Base-by-base conservation (phyloP, 2,888 invertebrate genomes). In the Exephanes ischioxanthus region DNA sequence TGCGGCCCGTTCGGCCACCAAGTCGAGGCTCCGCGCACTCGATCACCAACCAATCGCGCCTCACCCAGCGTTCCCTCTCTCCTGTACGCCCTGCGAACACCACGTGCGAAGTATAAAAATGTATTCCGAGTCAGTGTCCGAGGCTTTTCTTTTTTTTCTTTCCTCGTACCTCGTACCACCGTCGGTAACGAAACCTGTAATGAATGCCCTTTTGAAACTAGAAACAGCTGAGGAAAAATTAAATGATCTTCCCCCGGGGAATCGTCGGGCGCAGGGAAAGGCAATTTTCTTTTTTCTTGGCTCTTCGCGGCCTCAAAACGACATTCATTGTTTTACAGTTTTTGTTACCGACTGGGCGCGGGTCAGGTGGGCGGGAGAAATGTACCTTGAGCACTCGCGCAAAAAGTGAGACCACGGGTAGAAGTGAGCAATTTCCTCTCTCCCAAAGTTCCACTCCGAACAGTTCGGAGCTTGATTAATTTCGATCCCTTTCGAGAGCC, bases 1-100 rank as follows among this genome's bases (percentile, higher is more conserved):
- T 90, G 90, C 85, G 88, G 87, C 73, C 71, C 45, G 70, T 66
- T 14, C 72, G 80, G 81, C 80, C 73, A 81, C 73, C 81, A 72
- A 51, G 61, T 63, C n/a, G 26, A 30, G n/a, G 11, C 41, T 11
- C 30, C 66, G 45, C 33, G 53, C 82, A n/a, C 30, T 16, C 68
- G 61, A 61, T 68, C 80, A 14, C n/a, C 58, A 55, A 53, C 67
- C 72, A 67, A 73, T 72, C 55, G 58, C 45, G 66, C 45, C 22
- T 66, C 22, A 33, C 16, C 53, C 45, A 33, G 19, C n/a, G 41
- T 55, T 37, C 37, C 7, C n/a, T 14, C 30, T 26, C n/a, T 9
- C 41, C 41, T 37, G 63, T 37, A 71, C 55, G 22, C 16, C 14
- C 55, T 48, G 1, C 48, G 55, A 63, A 41, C 19, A 76, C 76